These are phyloP conservation scores for Eublepharis macularius DNA, from an alignment of 2,113 vertebrate genomes.

Conservation along the genomic window DNA sequence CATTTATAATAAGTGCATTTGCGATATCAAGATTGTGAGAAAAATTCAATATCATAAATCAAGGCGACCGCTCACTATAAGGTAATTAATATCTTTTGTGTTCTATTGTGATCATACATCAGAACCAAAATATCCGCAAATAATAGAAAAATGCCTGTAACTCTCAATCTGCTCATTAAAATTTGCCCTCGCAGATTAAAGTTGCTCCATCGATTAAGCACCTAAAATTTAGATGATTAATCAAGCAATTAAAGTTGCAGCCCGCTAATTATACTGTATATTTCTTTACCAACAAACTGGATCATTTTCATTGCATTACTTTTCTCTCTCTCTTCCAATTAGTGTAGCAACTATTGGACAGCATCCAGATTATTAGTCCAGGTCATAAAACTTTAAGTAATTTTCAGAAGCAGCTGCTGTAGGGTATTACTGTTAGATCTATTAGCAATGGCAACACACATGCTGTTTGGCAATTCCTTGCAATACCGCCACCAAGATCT, in stretches of 20 bases:
- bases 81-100: background rate
- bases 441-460: background rate
- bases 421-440: background rate
- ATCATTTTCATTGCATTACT: background rate
- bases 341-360: background rate
- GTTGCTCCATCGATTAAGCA: background rate
- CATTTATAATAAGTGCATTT: background rate
- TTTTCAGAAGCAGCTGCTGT: conserved; percentile 4
- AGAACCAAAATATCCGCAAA: background rate
- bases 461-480: background rate
- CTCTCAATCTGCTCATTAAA: background rate
- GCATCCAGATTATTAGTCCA: conserved; percentile 10
- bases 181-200: background rate
- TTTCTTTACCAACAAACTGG: conserved; percentile 11
- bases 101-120: background rate
- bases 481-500: background rate
- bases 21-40: background rate
- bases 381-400: conserved; percentile 19
- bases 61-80: background rate
- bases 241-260: conserved; percentile 2
- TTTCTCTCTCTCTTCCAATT: conserved; percentile 16
- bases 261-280: background rate
- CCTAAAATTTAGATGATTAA: background rate
- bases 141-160: too few species aligned
- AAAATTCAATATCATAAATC: background rate